These are phyloP conservation scores for Sebastes cheni DNA, from an alignment of 2,797 vertebrate species.

Conservation along the genomic window DNA sequence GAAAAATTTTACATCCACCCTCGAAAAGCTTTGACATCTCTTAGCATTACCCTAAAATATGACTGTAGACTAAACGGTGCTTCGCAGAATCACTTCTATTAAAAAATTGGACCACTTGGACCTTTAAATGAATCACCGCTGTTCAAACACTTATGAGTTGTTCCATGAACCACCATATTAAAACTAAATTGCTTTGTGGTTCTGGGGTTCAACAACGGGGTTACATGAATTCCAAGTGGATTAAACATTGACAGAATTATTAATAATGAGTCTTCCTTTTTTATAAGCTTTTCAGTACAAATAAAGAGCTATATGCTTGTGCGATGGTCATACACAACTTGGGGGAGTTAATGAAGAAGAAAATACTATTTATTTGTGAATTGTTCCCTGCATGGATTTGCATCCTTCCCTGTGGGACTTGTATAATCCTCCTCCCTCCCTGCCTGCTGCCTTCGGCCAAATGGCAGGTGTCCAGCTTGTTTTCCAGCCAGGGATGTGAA, in stretches of 20 bases:
- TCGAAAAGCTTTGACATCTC: conserved; percentile 16
- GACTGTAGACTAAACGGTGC: conserved; percentile 1
- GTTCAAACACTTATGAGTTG: conserved; percentile 7
- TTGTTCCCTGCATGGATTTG: not conserved
- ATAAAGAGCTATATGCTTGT: not conserved
- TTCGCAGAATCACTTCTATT: conserved; percentile 11
- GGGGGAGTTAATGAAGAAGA: not conserved
- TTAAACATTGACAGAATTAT: conserved; percentile 7
- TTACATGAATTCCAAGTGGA: conserved; percentile 9
- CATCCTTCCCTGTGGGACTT: not conserved
- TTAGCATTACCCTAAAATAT: conserved; percentile 7
- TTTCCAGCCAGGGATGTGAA: not conserved
- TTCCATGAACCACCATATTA: conserved; percentile 10
- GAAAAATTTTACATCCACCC: conserved; percentile 4
- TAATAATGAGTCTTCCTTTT: not conserved
- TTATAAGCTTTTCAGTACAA: not conserved
- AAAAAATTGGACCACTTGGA: conserved; percentile 8
- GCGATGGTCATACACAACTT: not conserved
- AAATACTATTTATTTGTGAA: not conserved
- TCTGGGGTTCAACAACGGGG: conserved; percentile 16
- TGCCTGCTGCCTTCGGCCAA: not conserved
- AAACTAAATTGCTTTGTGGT: conserved; percentile 42
- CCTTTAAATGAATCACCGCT: conserved; percentile 6
- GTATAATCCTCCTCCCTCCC: not conserved
- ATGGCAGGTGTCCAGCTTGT: not conserved